phyloP scores from a whole-genome alignment of 1,140 invertebrate species.

The Ooceraea biroi region DNA sequence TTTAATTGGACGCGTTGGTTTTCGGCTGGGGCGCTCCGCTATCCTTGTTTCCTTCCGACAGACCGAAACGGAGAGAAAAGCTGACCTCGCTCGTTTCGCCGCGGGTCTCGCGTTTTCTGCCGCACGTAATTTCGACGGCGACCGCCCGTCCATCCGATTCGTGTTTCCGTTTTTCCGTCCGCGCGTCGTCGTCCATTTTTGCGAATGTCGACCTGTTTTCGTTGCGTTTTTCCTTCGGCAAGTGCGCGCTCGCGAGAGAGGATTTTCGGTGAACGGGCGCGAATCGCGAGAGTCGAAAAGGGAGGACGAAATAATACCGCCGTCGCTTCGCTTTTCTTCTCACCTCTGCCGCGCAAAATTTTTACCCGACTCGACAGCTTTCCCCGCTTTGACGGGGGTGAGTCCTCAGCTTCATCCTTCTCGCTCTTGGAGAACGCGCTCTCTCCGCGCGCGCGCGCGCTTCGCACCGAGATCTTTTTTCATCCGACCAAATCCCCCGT shows the following conservation, averaged over 20 bases:
- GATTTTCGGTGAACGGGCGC: background rate
- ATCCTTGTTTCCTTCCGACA: constrained; percentile 22
- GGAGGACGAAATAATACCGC: constrained; percentile 40
- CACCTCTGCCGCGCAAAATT: background rate
- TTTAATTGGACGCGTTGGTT: constrained; percentile 47
- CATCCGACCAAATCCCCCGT: constrained; percentile 5
- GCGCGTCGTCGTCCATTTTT: constrained; percentile 28
- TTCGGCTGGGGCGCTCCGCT: background rate
- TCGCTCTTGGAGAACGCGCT: background rate
- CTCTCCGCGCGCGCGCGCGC: background rate
- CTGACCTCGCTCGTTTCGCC: background rate
- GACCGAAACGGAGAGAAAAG: background rate
- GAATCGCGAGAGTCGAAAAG: constrained; percentile 1
- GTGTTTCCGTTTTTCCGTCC: constrained; percentile 10
- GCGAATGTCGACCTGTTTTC: background rate
- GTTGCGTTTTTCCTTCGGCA: constrained; percentile 27
- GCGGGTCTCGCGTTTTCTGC: constrained; percentile 24
- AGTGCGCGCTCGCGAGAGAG: background rate
- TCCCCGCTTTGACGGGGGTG: constrained; percentile 27
- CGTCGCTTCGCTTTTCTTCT: background rate
- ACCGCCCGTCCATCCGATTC: background rate
- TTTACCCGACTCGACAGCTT: constrained; percentile 20
- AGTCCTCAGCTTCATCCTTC: background rate
- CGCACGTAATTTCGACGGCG: constrained; percentile 48
- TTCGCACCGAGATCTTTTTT: constrained; percentile 9